Evolutionary conservation across 2,888 invertebrate genomes (phyloP).

Genomic region (Agrilus mali): DNA sequence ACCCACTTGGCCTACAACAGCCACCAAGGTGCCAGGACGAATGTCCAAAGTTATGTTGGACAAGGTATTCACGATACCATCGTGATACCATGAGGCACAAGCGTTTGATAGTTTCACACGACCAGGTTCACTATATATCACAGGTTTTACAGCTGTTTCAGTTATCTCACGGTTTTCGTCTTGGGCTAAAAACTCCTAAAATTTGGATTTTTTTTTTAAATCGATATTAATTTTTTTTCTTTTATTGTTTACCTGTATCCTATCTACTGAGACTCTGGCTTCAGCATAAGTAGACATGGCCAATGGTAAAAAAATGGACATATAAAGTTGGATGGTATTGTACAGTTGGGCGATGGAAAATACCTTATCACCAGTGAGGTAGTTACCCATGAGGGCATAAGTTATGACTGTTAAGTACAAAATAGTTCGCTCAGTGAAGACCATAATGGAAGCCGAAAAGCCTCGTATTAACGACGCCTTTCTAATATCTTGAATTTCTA

Average conservation of each 20-base stretch:
- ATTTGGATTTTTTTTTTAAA: constrained; percentile 1
- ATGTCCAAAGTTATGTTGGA: constrained; percentile 37
- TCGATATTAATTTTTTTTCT: too few species aligned
- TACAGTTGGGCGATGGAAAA: constrained; percentile 69
- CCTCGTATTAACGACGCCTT: constrained; percentile 54
- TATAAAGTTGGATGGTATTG: constrained; percentile 55
- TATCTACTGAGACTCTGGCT: constrained; percentile 46
- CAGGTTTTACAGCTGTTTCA: constrained; percentile 5
- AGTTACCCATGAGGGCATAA: constrained; percentile 54
- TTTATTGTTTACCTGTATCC: constrained; percentile 49
- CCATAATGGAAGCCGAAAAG: constrained; percentile 49
- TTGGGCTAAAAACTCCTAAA: constrained; percentile 31
- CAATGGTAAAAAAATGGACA: constrained; percentile 52
- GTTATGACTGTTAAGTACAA: constrained; percentile 69
- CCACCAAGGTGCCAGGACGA: constrained; percentile 36
- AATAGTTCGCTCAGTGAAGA: constrained; percentile 77
- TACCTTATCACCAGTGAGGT: constrained; percentile 48
- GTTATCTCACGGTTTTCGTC: constrained; percentile 29
- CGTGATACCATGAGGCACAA: constrained; percentile 25
- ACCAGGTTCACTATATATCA: constrained; percentile 6
- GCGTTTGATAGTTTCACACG: constrained; percentile 13
- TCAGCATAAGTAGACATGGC: constrained; percentile 50
- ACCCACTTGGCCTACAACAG: constrained; percentile 52
- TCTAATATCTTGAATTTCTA: constrained; percentile 56
- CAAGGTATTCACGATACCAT: constrained; percentile 33